phyloP scores from a whole-genome alignment of 2,888 invertebrate genomes.

The Julus scandinavius region DNA sequence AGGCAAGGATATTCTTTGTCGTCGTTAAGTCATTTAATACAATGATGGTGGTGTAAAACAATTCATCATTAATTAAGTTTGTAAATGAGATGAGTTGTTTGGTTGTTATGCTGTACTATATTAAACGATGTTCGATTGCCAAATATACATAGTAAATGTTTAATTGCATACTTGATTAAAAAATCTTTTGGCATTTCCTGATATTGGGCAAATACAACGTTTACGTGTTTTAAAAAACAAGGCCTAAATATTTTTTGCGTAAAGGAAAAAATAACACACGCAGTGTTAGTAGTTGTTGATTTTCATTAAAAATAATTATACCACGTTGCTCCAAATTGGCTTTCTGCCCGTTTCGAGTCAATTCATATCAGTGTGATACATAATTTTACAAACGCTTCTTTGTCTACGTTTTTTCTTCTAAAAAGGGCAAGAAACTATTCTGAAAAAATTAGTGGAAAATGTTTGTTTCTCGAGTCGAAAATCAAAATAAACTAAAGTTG shows the following conservation, averaged over 20 bases:
- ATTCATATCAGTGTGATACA: background rate
- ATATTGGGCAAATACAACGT: background rate
- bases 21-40: background rate
- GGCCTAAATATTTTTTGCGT: background rate
- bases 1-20: background rate
- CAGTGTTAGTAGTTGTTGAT: conserved; percentile 30
- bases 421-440: background rate
- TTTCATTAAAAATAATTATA: conserved; percentile 36
- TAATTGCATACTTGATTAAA: background rate
- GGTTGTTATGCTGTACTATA: background rate
- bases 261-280: background rate
- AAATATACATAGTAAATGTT: background rate
- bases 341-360: conserved; percentile 26
- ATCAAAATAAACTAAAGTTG: background rate
- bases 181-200: background rate
- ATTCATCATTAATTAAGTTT: background rate
- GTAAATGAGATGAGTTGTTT: background rate
- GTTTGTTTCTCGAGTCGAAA: background rate
- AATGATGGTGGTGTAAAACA: background rate
- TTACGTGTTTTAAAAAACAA: background rate
- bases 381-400: conserved; percentile 33
- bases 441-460: background rate
- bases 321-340: conserved; percentile 30
- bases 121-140: background rate
- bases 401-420: background rate